Evolutionary conservation across 2,888 invertebrate species (phyloP).

Genomic region (Caenorhabditis sinica): DNA sequence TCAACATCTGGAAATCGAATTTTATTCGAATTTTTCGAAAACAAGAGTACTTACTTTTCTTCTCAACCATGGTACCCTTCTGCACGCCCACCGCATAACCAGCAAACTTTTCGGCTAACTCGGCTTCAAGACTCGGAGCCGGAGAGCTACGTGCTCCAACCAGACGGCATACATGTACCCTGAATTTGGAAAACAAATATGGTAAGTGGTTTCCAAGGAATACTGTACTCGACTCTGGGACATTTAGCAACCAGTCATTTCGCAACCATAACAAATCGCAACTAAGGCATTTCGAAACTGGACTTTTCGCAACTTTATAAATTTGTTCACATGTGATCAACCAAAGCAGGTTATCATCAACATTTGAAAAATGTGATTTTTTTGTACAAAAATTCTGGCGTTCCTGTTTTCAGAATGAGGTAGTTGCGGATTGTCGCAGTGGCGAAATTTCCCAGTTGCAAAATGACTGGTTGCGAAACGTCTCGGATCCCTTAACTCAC

Average conservation of each 20-base stretch:
- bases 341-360: too few species aligned
- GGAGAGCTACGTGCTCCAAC: conserved; percentile 18
- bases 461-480: too few species aligned
- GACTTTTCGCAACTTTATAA: too few species aligned
- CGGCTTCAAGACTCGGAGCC: conserved; percentile 22
- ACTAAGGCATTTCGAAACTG: too few species aligned
- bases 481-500: not conserved
- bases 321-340: too few species aligned
- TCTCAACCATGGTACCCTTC: not conserved
- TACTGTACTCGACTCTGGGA: too few species aligned
- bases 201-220: not conserved
- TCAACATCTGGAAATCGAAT: not conserved
- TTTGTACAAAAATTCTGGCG: not conserved
- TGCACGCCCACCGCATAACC: conserved; percentile 2
- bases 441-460: not conserved
- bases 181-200: conserved; percentile 1
- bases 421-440: too few species aligned
- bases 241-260: too few species aligned
- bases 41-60: not conserved
- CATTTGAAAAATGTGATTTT: too few species aligned
- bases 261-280: too few species aligned
- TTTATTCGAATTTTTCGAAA: not conserved
- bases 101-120: not conserved
- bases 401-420: not conserved
- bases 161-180: conserved; percentile 5